Evolutionary conservation across 2,888 invertebrate species (phyloP), one percentile per base, ranked within the genome.

Genomic region (Eudasyphora cyanicolor): DNA sequence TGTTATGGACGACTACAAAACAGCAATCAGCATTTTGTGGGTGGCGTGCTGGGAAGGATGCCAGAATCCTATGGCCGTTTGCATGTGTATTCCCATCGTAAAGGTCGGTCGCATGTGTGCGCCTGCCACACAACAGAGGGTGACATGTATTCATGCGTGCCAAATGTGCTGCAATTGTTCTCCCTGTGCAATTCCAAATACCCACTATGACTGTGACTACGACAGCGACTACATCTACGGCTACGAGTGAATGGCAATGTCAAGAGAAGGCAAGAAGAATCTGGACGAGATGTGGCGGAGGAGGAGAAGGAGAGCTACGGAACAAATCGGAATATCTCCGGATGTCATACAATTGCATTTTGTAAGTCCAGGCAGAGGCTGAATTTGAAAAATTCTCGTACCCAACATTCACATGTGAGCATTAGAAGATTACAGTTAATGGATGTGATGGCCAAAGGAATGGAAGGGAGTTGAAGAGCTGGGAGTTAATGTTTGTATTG

Each of bases 81-180:
- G 62, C 17, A 35, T 62, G 62, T 35, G n/a, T 14, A 54, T n/a
- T 8, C 7, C n/a, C 64, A 35, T n/a, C n/a, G n/a, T 29, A 67
- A 38, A 67, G 24, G 67, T 45, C 45, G 45, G 14, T 64, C 64
- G 17, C 64, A 38, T 64, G 35, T 64, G 62, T 29, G 21, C 10
- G 54, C 10, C 57, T 8, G 42, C 35, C 67, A 64, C 67, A 64
- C 64, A 32, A 17, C 19, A 5, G 67, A 67, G 67, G 38, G 42
- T 67, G 67, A 42, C 67, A 67, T 67, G 67, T 67, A 67, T 42
- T 42, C 67, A 67, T 67, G 67, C 67, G 67, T 67, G 67, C 67
- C 19, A 67, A 67, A 67, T 67, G 67, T 67, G 24, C 67, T 67
- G 67, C 67, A 67, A 67, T 67, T 67, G 67, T 67, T 62, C 62